These are phyloP conservation scores for Enteromius mattozi DNA, from an alignment of 2,797 vertebrate genomes.

Conservation along the genomic window DNA sequence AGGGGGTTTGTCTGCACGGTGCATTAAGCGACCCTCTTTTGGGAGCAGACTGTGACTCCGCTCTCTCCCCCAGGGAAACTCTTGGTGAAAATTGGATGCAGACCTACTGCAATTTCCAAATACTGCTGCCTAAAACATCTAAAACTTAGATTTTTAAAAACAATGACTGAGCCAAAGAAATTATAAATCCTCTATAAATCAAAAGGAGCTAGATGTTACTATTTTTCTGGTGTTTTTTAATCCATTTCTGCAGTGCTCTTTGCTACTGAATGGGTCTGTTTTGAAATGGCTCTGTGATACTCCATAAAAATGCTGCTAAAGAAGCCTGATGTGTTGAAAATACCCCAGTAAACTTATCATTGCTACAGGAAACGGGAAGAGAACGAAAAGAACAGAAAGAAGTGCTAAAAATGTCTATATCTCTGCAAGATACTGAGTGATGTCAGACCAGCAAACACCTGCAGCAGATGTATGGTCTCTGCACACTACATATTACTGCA, in stretches of 20 bases:
- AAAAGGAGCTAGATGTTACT: slow-evolving; percentile 66
- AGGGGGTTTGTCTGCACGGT: slow-evolving; percentile 30
- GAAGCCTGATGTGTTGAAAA: slow-evolving; percentile 73
- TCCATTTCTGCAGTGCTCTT: slow-evolving; percentile 43
- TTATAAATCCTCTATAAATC: slow-evolving; percentile 78
- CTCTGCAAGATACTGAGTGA: slow-evolving; percentile 5
- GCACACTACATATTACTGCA: slow-evolving; percentile 63
- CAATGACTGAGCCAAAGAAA: slow-evolving; percentile 75
- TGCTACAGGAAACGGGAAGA: slow-evolving; percentile 61
- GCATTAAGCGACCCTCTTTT: background rate
- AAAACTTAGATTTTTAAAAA: slow-evolving; percentile 77
- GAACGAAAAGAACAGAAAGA: slow-evolving; percentile 15
- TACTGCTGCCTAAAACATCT: slow-evolving; percentile 79
- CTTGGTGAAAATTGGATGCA: slow-evolving; percentile 61
- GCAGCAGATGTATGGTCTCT: slow-evolving; percentile 73
- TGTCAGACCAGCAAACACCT: slow-evolving; percentile 70
- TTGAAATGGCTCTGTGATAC: slow-evolving; percentile 65
- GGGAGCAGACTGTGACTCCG: background rate
- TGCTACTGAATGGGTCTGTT: slow-evolving; percentile 72
- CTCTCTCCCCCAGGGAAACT: slow-evolving; percentile 43
- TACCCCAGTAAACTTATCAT: slow-evolving; percentile 69
- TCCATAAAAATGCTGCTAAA: slow-evolving; percentile 60
- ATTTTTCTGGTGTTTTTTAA: slow-evolving; percentile 49
- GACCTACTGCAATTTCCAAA: slow-evolving; percentile 73
- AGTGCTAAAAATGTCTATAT: background rate